Percentiles rank a stretch among this genome's conserved stretches.
Conservation (phyloP, 2,888 invertebrate genomes). For the Cyrtodaria siliqua region DNA sequence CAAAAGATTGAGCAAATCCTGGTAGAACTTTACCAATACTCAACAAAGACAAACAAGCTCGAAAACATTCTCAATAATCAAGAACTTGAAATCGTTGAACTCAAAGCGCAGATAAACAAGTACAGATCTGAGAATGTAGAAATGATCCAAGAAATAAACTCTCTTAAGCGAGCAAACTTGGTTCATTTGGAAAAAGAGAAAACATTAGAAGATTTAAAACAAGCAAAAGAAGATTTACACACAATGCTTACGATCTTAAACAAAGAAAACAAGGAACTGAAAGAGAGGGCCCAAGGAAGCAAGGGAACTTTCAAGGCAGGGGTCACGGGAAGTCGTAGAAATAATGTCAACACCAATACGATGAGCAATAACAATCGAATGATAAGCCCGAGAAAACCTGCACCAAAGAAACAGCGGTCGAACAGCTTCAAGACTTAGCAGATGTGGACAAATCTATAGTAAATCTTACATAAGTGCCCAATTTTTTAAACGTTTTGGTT, state of each 20-base stretch:
- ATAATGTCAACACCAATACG: background rate
- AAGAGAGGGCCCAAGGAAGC: constrained; percentile 9
- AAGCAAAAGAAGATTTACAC: constrained; percentile 42
- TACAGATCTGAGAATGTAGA: constrained; percentile 13
- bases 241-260: constrained; percentile 26
- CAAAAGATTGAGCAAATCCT: constrained; percentile 37
- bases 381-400: constrained; percentile 4
- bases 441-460: too few relatives aligned
- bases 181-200: constrained; percentile 56
- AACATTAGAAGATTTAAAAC: constrained; percentile 43
- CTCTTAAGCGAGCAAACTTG: constrained; percentile 29
- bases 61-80: constrained; percentile 16
- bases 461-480: too few relatives aligned
- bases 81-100: constrained; percentile 25
- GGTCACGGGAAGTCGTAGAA: background rate
- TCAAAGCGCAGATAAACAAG: constrained; percentile 26
- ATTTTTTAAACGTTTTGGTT: too few relatives aligned
- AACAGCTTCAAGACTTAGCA: constrained; percentile 2
- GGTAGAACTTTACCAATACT: constrained; percentile 33
- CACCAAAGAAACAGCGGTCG: constrained; percentile 22
- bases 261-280: constrained; percentile 39
- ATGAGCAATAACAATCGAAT: constrained; percentile 1
- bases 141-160: constrained; percentile 20
- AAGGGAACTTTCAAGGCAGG: constrained; percentile 5
- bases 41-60: constrained; percentile 21